Conservation (phyloP, 2,113 vertebrate genomes). For the Lampris megalopsis region DNA sequence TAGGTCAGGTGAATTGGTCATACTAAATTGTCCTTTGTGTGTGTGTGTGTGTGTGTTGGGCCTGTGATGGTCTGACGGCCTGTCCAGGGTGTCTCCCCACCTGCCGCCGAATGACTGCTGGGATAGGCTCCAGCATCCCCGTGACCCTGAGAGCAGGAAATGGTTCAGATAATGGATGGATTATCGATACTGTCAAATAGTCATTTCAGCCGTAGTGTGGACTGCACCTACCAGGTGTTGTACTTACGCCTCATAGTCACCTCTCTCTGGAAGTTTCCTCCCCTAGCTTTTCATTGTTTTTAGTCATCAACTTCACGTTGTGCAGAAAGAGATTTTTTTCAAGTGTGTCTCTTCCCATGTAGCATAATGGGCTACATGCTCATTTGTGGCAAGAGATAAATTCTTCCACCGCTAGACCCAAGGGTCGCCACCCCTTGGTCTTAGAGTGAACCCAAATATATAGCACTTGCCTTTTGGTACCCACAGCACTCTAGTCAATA, state of each 20-base stretch:
- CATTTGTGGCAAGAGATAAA: constrained; percentile 6
- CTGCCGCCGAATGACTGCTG: too few species aligned
- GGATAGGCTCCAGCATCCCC: too few species aligned
- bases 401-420: background rate
- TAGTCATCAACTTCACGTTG: background rate
- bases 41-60: too few species aligned
- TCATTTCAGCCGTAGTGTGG: constrained; percentile 18
- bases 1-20: too few species aligned
- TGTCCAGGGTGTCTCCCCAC: too few species aligned
- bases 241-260: constrained; percentile 18
- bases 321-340: background rate
- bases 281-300: background rate
- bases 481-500: background rate
- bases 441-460: constrained; percentile 29
- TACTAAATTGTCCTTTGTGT: too few species aligned
- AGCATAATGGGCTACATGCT: background rate
- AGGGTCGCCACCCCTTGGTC: constrained; percentile 31
- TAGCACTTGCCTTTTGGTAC: background rate
- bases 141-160: too few species aligned
- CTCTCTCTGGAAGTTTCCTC: background rate
- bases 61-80: too few species aligned
- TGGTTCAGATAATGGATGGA: too few species aligned
- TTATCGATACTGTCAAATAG: background rate
- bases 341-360: background rate
- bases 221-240: background rate